These are phyloP conservation scores for Zosterops hypoxanthus DNA, from an alignment of 2,113 vertebrate species.

Conservation along the genomic window DNA sequence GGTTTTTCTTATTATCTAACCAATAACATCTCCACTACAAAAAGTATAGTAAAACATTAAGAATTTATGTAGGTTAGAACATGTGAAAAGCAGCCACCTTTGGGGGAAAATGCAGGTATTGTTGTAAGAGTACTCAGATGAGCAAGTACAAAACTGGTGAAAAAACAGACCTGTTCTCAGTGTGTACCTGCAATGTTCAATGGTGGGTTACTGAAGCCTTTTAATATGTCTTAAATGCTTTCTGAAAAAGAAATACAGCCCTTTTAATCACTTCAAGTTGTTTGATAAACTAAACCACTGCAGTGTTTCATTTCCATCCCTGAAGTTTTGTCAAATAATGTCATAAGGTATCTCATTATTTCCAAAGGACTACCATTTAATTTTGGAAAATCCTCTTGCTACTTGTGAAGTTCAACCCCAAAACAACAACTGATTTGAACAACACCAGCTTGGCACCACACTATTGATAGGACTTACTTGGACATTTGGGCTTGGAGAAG, in stretches of 20 bases:
- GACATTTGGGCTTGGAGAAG: background rate
- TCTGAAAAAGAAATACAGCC: background rate
- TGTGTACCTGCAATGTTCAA: background rate
- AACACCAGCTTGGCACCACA: background rate
- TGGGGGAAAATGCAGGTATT: background rate
- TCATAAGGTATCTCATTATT: background rate
- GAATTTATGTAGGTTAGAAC: conserved; percentile 63
- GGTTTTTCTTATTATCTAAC: conserved; percentile 64
- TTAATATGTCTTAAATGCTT: background rate
- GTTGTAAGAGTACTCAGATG: background rate
- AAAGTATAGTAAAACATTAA: conserved; percentile 64
- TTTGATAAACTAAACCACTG: background rate
- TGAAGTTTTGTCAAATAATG: background rate
- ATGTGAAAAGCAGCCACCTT: background rate
- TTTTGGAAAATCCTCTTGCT: background rate
- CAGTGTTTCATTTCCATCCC: background rate
- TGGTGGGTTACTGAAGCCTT: background rate
- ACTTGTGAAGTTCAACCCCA: background rate
- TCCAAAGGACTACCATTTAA: background rate
- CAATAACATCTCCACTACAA: conserved; percentile 62
- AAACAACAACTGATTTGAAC: background rate
- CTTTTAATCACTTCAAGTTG: background rate
- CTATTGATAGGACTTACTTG: background rate
- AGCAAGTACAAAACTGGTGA: background rate
- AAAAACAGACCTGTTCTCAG: background rate